These are phyloP conservation scores for Acrocephalus arundinaceus DNA, from an alignment of 2,113 vertebrate genomes.

Conservation along the genomic window DNA sequence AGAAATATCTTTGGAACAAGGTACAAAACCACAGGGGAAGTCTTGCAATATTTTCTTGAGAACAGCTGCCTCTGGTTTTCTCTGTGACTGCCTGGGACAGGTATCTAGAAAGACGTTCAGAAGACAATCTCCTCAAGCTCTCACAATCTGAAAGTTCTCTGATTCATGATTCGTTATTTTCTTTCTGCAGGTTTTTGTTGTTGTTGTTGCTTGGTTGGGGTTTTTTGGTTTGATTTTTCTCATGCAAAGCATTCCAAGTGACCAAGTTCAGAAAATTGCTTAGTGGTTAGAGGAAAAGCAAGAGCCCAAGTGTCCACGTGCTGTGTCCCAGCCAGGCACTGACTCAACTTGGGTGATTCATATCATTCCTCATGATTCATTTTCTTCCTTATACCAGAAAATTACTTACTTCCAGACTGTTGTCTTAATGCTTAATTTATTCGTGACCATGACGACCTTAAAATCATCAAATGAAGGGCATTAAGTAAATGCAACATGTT, in stretches of 20 bases:
- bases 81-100: background rate
- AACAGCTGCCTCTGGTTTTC: background rate
- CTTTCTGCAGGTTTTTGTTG: background rate
- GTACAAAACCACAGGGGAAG: background rate
- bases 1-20: background rate
- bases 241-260: background rate
- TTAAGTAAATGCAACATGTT: background rate
- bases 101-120: background rate
- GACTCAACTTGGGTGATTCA: background rate
- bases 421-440: background rate
- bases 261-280: background rate
- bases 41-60: background rate
- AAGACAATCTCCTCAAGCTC: background rate
- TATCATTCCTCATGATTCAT: background rate
- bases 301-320: background rate
- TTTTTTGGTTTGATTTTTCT: background rate
- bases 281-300: background rate
- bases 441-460: background rate
- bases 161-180: background rate
- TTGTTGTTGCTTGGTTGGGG: background rate
- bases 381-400: background rate
- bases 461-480: background rate
- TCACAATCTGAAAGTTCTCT: background rate
- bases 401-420: background rate
- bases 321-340: background rate